These are phyloP conservation scores for Hyles lineata DNA, from an alignment of 2,888 invertebrate genomes.

Conservation along the genomic window DNA sequence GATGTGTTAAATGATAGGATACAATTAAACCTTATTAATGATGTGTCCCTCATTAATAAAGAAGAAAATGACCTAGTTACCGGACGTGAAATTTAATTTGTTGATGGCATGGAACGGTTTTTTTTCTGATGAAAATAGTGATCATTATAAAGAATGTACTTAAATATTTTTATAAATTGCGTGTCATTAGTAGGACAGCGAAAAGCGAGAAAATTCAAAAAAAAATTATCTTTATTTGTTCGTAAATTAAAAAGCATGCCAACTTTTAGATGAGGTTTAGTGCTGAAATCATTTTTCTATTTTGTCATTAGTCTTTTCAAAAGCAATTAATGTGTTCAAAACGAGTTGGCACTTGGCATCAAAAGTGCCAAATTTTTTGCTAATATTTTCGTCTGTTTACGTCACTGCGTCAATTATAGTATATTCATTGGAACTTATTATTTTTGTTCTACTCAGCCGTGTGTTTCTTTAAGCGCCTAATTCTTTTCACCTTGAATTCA, in stretches of 20 bases:
- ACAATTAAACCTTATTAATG: slow-evolving; percentile 10
- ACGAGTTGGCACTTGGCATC: neutral
- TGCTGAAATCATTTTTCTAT: neutral
- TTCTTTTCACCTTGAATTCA: neutral
- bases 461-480: neutral
- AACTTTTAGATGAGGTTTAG: neutral
- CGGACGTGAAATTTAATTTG: slow-evolving; percentile 6
- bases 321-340: neutral
- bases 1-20: neutral
- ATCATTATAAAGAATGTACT: neutral
- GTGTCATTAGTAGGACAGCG: neutral
- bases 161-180: neutral
- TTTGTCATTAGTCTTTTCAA: neutral
- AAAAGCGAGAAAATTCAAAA: neutral
- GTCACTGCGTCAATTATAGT: neutral
- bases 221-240: neutral
- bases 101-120: neutral
- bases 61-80: slow-evolving; percentile 1
- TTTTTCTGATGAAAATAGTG: neutral
- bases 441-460: neutral
- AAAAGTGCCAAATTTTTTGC: neutral
- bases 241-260: neutral
- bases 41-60: neutral
- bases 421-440: neutral
- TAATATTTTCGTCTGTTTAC: neutral